Conservation (phyloP, 2,797 vertebrate species). For the Cossypha caffra region DNA sequence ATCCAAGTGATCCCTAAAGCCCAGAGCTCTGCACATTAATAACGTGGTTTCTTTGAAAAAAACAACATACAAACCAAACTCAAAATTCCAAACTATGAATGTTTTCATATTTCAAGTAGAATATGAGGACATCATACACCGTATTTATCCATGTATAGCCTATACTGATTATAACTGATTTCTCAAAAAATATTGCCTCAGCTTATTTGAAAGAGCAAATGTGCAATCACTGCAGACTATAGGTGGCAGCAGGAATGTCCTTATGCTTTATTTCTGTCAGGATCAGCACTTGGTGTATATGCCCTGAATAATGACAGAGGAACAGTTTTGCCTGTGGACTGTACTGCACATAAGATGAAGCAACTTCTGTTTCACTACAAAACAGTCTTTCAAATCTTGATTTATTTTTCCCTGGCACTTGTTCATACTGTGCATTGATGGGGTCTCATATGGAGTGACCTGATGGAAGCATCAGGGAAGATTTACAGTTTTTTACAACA, state of each 20-base stretch:
- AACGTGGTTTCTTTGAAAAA: conserved; percentile 58
- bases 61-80: background rate
- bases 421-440: background rate
- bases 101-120: conserved; percentile 13
- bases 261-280: background rate
- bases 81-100: background rate
- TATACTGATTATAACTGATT: background rate
- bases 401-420: conserved; percentile 38
- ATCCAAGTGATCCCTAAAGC: conserved; percentile 75
- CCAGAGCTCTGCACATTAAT: conserved; percentile 68
- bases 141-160: background rate
- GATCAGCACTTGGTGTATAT: background rate
- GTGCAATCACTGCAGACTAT: background rate
- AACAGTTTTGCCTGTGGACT: background rate
- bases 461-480: background rate
- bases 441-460: background rate
- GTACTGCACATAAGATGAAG: background rate
- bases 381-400: background rate
- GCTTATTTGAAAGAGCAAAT: background rate
- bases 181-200: background rate
- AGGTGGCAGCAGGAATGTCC: conserved; percentile 39
- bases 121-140: background rate
- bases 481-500: background rate
- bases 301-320: background rate
- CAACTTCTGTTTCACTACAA: background rate